phyloP scores from a whole-genome alignment of 2,797 vertebrate species.

The Parauchenoglanis ngamensis region DNA sequence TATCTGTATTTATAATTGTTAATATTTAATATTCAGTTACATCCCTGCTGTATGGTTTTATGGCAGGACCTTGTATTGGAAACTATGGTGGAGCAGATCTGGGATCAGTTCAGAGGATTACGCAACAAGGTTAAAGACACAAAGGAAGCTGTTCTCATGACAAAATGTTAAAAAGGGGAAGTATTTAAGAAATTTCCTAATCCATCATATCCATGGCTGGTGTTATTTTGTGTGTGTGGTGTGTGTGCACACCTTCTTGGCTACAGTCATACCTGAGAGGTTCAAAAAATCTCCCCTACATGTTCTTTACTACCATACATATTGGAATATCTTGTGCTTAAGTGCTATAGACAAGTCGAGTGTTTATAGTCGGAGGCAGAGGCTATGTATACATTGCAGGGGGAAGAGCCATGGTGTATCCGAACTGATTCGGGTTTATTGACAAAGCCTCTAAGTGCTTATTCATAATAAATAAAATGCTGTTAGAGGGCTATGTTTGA shows the following conservation, averaged over 20 bases:
- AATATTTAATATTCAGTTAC: background rate
- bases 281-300: background rate
- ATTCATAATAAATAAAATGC: conserved; percentile 14
- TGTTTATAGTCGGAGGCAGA: background rate
- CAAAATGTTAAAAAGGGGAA: background rate
- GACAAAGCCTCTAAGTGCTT: conserved; percentile 7
- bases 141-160: background rate
- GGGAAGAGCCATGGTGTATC: background rate
- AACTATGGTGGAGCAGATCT: background rate
- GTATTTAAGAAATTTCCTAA: conserved; percentile 1
- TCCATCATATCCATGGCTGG: conserved; percentile 1
- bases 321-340: background rate
- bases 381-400: background rate
- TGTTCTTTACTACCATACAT: conserved; percentile 8
- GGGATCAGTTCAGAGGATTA: conserved; percentile 1
- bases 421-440: conserved; percentile 23
- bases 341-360: background rate
- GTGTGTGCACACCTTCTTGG: background rate
- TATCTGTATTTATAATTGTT: background rate
- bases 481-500: background rate
- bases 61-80: background rate
- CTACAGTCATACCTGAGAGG: background rate
- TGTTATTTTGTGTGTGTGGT: background rate
- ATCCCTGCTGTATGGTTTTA: background rate
- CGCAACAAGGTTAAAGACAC: background rate